Conservation (phyloP, 2,797 vertebrate genomes). For the Hapalemur alaotrensis region DNA sequence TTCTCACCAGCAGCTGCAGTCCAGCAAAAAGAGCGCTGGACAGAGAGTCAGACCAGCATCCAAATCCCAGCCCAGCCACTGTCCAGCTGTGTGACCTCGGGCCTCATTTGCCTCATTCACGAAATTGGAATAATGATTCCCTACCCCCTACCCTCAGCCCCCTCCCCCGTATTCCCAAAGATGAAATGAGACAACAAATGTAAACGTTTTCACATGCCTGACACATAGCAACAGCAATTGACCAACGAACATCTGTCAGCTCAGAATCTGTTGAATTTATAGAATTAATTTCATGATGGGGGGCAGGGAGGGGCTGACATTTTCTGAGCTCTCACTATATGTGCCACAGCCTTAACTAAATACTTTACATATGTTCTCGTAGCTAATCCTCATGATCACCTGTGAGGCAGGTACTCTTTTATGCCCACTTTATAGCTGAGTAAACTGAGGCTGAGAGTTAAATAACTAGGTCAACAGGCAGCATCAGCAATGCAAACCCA, state of each 20-base stretch:
- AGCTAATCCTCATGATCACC: background rate
- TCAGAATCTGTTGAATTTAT: background rate
- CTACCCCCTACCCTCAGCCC: background rate
- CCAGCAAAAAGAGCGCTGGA: background rate
- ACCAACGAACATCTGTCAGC: accelerated
- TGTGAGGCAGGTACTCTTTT: background rate
- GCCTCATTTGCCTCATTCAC: background rate
- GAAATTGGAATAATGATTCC: background rate
- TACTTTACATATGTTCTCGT: background rate
- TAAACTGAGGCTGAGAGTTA: background rate
- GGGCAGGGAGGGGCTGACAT: too few species aligned
- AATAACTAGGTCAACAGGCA: background rate
- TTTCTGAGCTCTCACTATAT: background rate
- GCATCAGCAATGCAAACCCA: background rate
- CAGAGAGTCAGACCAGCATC: background rate
- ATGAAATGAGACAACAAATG: background rate
- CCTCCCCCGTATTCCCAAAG: background rate
- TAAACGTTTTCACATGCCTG: background rate
- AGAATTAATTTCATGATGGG: background rate
- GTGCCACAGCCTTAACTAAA: background rate
- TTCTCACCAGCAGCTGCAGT: background rate
- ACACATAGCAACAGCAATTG: background rate
- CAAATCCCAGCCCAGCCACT: background rate
- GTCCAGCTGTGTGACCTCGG: background rate
- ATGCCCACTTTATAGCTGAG: background rate